Base-by-base conservation (phyloP, 1,140 invertebrate genomes). In the Drosophila tani region DNA sequence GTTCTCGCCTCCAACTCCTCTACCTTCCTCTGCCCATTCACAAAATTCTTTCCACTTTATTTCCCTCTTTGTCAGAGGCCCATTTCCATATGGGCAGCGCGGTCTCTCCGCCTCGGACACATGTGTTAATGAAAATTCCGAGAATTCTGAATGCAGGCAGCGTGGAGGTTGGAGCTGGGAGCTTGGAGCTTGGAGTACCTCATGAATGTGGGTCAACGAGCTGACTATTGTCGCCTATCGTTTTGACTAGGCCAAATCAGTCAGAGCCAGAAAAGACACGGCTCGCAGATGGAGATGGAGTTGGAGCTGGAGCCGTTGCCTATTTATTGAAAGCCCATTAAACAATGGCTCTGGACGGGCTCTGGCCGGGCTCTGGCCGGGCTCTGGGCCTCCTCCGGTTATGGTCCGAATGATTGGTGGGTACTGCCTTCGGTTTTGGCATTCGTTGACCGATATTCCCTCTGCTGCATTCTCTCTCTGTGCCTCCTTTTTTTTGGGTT, bases 61-160 rank as follows among this genome's bases (percentile, higher is more conserved):
- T 80, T 62, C 40, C 51, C 63, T 64, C 73, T 59, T 63, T 66
- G 68, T 64, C 46, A 60, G 67, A 50, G 67, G 67, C 60, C 57
- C 77, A 82, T 88, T 84, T 81, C 73, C 77, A 81, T 86, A 86
- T 83, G 53, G 15, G 80, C 78, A 74, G 41, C 55, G 12, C 12
- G 55, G 35, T 38, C 12, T 14, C 35, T 14, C 12, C 41, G 19
- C 45, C 41, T 60, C 75, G 46, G 80, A 85, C 82, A 85, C 82
- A 87, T 88, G 85, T 90, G 85, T 90, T 90, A 90, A 90, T 90
- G 85, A 90, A 90, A 90, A 90, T 90, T 90, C 85, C 82, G 55
- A 82, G 85, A 90, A 90, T 62, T 75, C 64, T 76, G 67, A 73
- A 70, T 81, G 65, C 58, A 71, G 50, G 51, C 55, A 67, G 19